Conservation (phyloP, 2,113 vertebrate genomes). For the Hucho hucho region DNA sequence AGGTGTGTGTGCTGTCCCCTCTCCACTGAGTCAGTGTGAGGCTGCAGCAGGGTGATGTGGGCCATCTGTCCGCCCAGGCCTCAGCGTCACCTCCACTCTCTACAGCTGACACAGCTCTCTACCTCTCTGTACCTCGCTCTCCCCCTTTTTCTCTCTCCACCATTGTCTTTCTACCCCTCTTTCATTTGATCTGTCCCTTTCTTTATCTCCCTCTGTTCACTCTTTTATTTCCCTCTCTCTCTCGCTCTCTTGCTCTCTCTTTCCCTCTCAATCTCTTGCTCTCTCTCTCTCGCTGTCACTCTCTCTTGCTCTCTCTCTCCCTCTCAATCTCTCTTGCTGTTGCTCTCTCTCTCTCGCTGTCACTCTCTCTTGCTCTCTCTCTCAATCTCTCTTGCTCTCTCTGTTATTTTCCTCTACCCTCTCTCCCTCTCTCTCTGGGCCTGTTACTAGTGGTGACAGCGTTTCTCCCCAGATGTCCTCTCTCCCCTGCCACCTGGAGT, state of each 20-base stretch:
- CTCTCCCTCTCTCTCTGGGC: background rate
- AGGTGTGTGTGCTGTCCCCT: slow-evolving; percentile 33
- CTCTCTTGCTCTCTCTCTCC: slow-evolving; percentile 19
- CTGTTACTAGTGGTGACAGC: too few species aligned
- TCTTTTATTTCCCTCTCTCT: background rate
- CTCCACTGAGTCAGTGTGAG: slow-evolving; percentile 45
- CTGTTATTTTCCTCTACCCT: background rate
- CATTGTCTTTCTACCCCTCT: slow-evolving; percentile 28
- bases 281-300: background rate
- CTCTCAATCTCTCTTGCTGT: slow-evolving; percentile 22
- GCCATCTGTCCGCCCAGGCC: slow-evolving; percentile 53
- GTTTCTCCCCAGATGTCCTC: background rate
- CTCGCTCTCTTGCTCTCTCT: background rate
- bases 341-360: background rate
- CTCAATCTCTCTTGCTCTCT: background rate
- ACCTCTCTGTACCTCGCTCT: background rate
- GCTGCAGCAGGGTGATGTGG: slow-evolving; percentile 54
- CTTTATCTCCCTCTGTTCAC: background rate
- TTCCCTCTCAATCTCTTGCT: background rate
- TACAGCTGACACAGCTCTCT: background rate
- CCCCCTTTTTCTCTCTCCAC: slow-evolving; percentile 26
- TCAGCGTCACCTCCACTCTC: background rate
- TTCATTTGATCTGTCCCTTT: background rate
- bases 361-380: background rate
- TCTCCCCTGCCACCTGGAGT: background rate